A percentile compares a stretch with the other conserved stretches of the same genome.
phyloP scores from a whole-genome alignment of 2,113 vertebrate species.

The Callospermophilus lateralis region DNA sequence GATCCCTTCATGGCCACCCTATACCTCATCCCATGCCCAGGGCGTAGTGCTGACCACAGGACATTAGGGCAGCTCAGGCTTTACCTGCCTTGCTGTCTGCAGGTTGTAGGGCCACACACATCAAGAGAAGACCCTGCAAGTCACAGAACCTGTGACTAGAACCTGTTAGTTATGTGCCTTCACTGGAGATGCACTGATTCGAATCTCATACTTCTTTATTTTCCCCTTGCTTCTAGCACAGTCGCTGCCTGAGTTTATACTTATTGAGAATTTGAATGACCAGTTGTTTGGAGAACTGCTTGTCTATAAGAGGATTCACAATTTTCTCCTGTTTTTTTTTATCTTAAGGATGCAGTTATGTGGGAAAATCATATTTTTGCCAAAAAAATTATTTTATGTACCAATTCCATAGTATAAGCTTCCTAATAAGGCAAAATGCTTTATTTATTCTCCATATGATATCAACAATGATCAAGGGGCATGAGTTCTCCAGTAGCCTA shows the following conservation, averaged over 20 bases:
- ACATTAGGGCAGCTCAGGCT: background rate
- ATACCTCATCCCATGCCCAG: background rate
- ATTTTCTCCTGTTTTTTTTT: background rate
- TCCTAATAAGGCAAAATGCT: background rate
- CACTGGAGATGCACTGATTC: rapidly evolving
- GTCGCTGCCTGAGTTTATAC: background rate
- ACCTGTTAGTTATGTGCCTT: too few species aligned
- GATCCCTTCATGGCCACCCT: background rate
- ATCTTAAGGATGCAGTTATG: background rate
- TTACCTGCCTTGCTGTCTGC: background rate
- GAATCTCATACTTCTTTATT: background rate
- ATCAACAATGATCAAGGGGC: background rate
- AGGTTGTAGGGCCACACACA: too few species aligned
- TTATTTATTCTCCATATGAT: background rate
- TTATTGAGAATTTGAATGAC: background rate
- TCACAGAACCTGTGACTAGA: background rate
- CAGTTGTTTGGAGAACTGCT: background rate
- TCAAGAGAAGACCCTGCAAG: background rate
- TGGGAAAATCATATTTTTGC: background rate
- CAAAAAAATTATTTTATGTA: background rate
- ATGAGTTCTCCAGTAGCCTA: too few species aligned
- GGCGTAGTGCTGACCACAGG: background rate
- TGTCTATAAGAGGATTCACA: background rate
- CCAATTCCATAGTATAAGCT: background rate
- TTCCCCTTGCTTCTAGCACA: background rate